Evolutionary conservation across 2,888 invertebrate species (phyloP), one percentile per base, ranked within the genome.

Genomic region (Lasius platythorax): DNA sequence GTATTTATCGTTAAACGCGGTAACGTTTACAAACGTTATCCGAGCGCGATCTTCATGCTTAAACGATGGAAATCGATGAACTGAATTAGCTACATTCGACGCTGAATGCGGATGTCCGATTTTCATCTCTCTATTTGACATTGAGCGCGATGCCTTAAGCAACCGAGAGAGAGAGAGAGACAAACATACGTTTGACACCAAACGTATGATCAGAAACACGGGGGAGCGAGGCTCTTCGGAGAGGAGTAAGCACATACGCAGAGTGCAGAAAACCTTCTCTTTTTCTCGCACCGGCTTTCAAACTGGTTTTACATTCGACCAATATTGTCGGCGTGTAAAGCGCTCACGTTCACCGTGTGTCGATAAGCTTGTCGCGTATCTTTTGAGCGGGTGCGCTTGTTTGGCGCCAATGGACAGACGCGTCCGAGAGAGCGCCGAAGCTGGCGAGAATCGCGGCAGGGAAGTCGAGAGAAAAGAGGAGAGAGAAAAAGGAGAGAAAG

Each of bases 251-350:
- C 63, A 56, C 83, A 33, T 83, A 78, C 68, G 37, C 30, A 1
- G 67, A 58, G 33, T 5, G 15, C 12, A 30, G 56, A 28, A 30
- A 40, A 43, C n/a, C 78, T 56, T 68, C 73, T 75, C 66, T 89
- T 89, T 84, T 87, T 85, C 50, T 50, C 82, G 56, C 79, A 61
- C 86, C 83, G 64, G 58, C 87, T 87, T 85, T 88, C 88, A 90
- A 89, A 91, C 91, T 91, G 91, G 91, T 91, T 92, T 89, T 87
- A 86, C 90, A 90, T 90, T 90, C 88, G 88, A 84, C 90, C 90
- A 90, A 90, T 90, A 90, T 90, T 90, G 87, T 89, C 88, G 70
- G 87, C 85, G 86, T 63, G 86, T 86, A 90, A 91, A 88, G 87
- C 84, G 87, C 87, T 86, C 88, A 81, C 89, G 89, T 90, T 90